Evolutionary conservation across 2,888 invertebrate species (phyloP), one percentile per base, ranked within the genome.

Genomic region (Hoplodrina blanda): DNA sequence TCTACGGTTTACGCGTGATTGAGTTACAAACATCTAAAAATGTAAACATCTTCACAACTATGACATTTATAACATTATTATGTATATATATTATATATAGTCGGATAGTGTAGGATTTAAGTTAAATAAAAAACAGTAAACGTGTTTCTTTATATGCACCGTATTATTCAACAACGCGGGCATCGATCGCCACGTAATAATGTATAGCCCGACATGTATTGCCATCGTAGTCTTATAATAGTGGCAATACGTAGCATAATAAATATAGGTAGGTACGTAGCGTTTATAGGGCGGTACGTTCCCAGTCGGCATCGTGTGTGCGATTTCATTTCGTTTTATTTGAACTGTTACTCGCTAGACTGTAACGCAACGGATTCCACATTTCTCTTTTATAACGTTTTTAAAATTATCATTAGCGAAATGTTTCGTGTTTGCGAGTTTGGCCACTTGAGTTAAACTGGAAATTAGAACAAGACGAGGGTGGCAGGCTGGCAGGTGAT

Each of bases 271-370:
- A 84, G 67, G 67, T 83, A 80, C 68, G 72, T 80, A 84, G 80
- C 85, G 78, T 87, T 85, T 87, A 87, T 85, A 86, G 72, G 82
- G 69, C 73, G 86, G 80, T 85, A 82, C 78, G 75, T 84, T 80
- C 77, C 83, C 80, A 78, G 81, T 69, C 84, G 82, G 84, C 80
- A 74, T 85, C 85, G 85, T 85, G 83, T 82, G 81, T 88, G 89
- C 91, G 87, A 89, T 90, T 89, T 88, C 87, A 90, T 91, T 90
- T 88, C 85, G 86, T 91, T 91, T 91, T 92, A 91, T 92, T 91
- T 88, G 88, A 88, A 89, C 85, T 87, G 84, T 85, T 82, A 86
- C 82, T 80, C 85, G 82, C 85, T 84, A 87, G 88, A 87, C 87
- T 85, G 86, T 87, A 87, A 88, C 83, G 76, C 59, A 68, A 78